Evolutionary conservation across 2,797 vertebrate species (phyloP).

Genomic region (Myotis vivesi): DNA sequence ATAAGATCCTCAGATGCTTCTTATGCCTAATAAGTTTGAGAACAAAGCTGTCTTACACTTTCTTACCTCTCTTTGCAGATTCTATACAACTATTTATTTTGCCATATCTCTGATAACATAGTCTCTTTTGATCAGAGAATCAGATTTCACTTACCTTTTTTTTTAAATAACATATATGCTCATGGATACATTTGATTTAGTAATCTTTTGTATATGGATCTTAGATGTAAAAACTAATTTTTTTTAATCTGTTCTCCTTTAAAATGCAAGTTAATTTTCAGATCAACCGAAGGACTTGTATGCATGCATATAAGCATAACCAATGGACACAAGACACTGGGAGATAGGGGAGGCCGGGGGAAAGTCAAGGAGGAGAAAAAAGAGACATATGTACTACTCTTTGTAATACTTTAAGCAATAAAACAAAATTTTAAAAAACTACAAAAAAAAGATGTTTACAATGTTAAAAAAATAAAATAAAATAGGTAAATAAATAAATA

Average conservation of each 20-base stretch:
- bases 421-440: too few relatives aligned
- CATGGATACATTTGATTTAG: neutral
- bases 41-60: neutral
- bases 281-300: too few relatives aligned
- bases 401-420: too few relatives aligned
- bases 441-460: too few relatives aligned
- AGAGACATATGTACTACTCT: too few relatives aligned
- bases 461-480: too few relatives aligned
- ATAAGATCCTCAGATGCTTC: neutral
- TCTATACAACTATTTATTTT: neutral
- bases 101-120: neutral
- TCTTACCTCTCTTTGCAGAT: neutral
- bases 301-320: too few relatives aligned
- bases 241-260: neutral
- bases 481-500: too few relatives aligned
- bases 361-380: too few relatives aligned
- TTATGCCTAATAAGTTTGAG: neutral
- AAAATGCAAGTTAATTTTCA: constrained; percentile 15
- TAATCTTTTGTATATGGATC: neutral
- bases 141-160: neutral
- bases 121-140: constrained; percentile 17
- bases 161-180: neutral
- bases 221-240: neutral
- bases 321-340: too few relatives aligned
- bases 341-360: too few relatives aligned